Conservation (phyloP, 2,113 vertebrate genomes). For the Tragelaphus imberbis region DNA sequence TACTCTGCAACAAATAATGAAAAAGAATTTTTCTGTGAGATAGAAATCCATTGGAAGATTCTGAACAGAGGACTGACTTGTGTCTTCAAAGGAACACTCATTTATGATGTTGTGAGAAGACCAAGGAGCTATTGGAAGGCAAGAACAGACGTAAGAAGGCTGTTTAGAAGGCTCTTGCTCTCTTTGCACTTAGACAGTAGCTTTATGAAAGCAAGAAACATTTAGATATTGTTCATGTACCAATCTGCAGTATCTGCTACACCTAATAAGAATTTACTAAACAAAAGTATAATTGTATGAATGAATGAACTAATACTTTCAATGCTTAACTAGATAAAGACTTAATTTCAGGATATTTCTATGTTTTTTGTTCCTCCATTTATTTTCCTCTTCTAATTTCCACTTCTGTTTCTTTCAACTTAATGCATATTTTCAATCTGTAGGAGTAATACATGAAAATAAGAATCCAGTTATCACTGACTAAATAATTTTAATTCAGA, state of each 20-base stretch:
- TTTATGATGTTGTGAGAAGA: background rate
- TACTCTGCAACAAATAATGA: background rate
- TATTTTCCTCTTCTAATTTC: background rate
- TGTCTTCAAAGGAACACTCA: background rate
- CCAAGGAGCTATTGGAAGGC: background rate
- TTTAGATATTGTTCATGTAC: background rate
- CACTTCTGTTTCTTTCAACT: background rate
- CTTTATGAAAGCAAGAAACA: background rate
- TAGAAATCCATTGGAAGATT: background rate
- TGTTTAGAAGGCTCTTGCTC: background rate
- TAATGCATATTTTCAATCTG: background rate
- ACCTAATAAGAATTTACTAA: background rate
- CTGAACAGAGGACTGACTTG: background rate
- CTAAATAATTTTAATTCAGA: slow-evolving; percentile 1
- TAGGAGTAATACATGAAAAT: background rate
- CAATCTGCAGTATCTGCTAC: background rate
- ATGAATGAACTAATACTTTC: background rate
- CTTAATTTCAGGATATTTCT: background rate
- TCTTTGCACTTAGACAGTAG: background rate
- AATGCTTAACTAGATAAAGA: background rate
- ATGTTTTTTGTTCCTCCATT: background rate
- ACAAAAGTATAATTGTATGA: background rate
- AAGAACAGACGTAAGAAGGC: background rate
- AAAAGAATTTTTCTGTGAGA: background rate
- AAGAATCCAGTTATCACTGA: background rate